Base-by-base conservation (phyloP, 2,113 vertebrate genomes). In the Brachionichthys hirsutus region DNA sequence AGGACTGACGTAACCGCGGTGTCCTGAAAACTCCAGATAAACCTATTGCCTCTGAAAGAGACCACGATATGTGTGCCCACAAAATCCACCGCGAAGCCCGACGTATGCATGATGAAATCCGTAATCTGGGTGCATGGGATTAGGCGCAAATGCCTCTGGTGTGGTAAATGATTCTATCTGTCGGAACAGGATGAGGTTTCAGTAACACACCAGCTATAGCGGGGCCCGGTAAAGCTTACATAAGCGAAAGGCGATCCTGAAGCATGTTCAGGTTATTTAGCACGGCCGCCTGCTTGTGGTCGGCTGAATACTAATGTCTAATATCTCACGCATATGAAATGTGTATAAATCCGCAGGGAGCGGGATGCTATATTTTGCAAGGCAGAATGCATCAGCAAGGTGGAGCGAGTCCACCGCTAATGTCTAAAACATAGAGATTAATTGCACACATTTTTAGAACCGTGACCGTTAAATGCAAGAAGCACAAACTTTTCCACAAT, bases 101-200 rank as follows among this genome's bases (percentile, higher is more conserved):
- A 38, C 67, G 24, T 59, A 64, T 44, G 50, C 74, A 78, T 85
- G 84, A 87, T 83, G 80, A 86, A 89, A 89, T 72, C 76, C 78
- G 82, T 82, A 87, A 86, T 16, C 80, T 73, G 56, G 22, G 15
- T 50, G 62, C 62, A 64, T 22, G 40, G 80, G 78, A 89, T 85
- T 85, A 84, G 73, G 73, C 60, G 65, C 17, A 9, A 73, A 70
- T 75, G 72, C 76, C 83, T 72, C 75, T 82, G 75, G 70, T 78
- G 78, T 54, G 65, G 67, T 79, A 75, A 87, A 82, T 80, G 83
- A 84, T 87, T 79, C 73, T 77, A 87, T 86, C 80, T 77, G 75
- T 70, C 48, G 24, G 75, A 83, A 81, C 82, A 86, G 71, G 74
- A 80, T 69, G 73, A 67, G 74, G 67, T 85, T 85, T 77, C 75